Conservation (phyloP, 2,797 vertebrate genomes). For the Chelidonichthys spinosus region DNA sequence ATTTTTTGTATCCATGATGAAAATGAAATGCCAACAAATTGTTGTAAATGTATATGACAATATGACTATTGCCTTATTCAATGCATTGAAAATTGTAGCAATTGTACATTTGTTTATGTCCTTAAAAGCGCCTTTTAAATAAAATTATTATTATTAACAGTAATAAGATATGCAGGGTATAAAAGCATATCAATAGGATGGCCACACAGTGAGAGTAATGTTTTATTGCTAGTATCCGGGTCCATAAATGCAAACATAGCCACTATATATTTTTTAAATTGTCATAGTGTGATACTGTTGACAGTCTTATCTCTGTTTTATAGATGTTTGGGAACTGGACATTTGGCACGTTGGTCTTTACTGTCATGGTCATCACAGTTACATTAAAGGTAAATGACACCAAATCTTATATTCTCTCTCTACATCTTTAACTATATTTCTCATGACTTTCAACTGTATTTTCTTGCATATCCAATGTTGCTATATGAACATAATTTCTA, state of each 20-base stretch:
- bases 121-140: too few relatives aligned
- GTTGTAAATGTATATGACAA: not conserved
- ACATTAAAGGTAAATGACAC: slow-evolving; percentile 91
- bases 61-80: not conserved
- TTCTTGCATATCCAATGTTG: not conserved
- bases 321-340: slow-evolving; percentile 99
- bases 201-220: not conserved
- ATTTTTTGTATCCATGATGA: too few relatives aligned
- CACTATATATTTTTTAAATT: not conserved
- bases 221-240: not conserved
- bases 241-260: not conserved
- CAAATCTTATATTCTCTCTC: not conserved
- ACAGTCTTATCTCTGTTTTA: slow-evolving; percentile 23
- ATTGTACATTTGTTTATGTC: too few relatives aligned
- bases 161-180: not conserved
- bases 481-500: not conserved
- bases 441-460: not conserved
- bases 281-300: not conserved
- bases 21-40: slow-evolving; percentile 5
- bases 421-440: not conserved
- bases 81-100: not conserved
- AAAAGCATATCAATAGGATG: not conserved
- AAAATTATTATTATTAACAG: not conserved
- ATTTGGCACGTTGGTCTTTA: slow-evolving; percentile 97
- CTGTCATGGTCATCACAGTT: slow-evolving; percentile 98